Evolutionary conservation across 2,113 vertebrate genomes (phyloP).

Genomic region (Bucco capensis): DNA sequence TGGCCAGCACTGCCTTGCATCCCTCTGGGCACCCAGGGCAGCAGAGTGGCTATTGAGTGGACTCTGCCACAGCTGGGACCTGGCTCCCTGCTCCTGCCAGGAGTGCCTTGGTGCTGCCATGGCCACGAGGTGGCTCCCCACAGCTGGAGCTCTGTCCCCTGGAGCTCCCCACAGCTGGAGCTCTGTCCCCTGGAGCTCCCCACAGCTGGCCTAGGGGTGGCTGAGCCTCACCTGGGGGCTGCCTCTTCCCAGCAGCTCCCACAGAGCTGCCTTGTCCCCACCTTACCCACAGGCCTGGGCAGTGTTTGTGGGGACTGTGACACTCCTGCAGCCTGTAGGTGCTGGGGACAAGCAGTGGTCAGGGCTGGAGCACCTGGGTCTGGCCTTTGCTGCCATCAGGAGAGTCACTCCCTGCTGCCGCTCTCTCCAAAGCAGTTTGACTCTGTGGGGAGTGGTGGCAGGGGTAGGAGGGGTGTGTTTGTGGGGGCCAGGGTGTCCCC

Average conservation of each 20-base stretch:
- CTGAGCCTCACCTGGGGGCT: accelerated
- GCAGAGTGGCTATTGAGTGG: accelerated
- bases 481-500: background rate
- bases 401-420: accelerated
- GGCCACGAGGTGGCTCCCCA: slow-evolving; percentile 52
- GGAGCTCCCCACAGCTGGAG: background rate
- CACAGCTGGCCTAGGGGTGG: background rate
- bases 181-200: background rate
- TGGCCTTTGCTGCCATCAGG: accelerated
- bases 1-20: accelerated
- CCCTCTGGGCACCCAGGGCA: accelerated
- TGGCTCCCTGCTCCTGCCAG: background rate
- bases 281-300: background rate
- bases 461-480: accelerated
- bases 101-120: background rate
- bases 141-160: background rate
- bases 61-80: background rate
- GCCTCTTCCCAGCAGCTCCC: background rate
- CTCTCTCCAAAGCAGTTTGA: background rate
- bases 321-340: background rate
- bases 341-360: background rate
- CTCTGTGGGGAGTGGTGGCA: accelerated
- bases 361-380: background rate
- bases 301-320: background rate
- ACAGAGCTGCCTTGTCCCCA: background rate